These are phyloP conservation scores for Xerus inauris DNA, from an alignment of 2,113 vertebrate genomes.

Conservation along the genomic window DNA sequence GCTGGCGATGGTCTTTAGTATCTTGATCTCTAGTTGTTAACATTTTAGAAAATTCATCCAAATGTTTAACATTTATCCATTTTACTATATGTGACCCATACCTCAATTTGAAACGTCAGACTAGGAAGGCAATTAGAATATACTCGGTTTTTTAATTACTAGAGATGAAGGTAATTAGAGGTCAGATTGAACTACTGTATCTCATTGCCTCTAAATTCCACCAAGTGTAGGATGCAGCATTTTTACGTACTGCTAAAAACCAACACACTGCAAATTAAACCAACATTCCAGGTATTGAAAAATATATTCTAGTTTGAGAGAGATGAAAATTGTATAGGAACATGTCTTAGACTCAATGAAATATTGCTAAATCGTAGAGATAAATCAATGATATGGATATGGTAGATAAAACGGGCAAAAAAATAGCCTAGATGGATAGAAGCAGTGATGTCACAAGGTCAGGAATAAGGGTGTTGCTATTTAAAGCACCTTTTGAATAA, in stretches of 20 bases:
- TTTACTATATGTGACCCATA: background rate
- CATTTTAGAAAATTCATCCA: background rate
- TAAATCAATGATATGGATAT: constrained; percentile 10
- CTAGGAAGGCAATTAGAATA: background rate
- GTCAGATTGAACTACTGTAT: background rate
- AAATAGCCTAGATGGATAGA: background rate
- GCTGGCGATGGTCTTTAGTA: background rate
- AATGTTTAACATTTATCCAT: background rate
- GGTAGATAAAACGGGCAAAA: constrained; percentile 34
- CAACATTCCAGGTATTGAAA: constrained; percentile 25
- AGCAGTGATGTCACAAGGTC: background rate
- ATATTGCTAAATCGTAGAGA: background rate
- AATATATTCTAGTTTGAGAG: background rate
- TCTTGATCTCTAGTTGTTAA: background rate
- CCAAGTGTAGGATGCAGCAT: background rate
- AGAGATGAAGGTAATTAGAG: constrained; percentile 20
- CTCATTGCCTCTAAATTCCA: background rate
- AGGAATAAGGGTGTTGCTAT: background rate
- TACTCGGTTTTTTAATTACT: constrained; percentile 27
- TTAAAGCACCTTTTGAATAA: constrained; percentile 21
- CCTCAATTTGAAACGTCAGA: background rate
- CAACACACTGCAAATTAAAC: background rate
- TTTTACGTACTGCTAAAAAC: background rate
- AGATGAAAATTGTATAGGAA: background rate
- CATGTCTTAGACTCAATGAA: background rate